Percentiles rank a stretch among this genome's conserved stretches.
Evolutionary conservation across 2,113 vertebrate species (phyloP).

Genomic region (Proterorhinus semilunaris): DNA sequence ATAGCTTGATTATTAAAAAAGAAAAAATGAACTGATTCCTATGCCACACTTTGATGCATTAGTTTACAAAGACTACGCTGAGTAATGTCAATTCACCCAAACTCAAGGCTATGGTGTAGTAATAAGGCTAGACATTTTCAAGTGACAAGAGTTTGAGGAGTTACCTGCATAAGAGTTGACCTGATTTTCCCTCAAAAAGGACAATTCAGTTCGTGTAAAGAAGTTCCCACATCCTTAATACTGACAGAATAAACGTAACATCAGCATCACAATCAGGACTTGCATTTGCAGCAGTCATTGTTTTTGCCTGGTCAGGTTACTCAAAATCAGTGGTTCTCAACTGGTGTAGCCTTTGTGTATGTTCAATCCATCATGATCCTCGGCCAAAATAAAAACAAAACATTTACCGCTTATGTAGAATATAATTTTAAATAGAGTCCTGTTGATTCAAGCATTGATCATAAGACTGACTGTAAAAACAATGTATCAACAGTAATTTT

Average conservation of each 20-base stretch:
- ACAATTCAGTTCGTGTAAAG: background rate
- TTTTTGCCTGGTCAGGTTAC: conserved; percentile 34
- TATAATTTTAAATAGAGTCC: too few relatives aligned
- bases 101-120: conserved; percentile 17
- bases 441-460: too few relatives aligned
- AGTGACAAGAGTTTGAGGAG: conserved; percentile 28
- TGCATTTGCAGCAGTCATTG: conserved; percentile 9
- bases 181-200: background rate
- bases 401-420: too few relatives aligned
- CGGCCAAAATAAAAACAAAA: too few relatives aligned
- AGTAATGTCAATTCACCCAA: conserved; percentile 1
- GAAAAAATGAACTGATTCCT: background rate
- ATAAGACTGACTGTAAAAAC: too few relatives aligned
- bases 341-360: too few relatives aligned
- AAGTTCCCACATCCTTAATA: conserved; percentile 9
- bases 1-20: background rate
- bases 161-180: conserved; percentile 6
- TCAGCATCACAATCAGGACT: background rate
- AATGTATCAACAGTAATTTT: too few relatives aligned
- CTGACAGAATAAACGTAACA: conserved; percentile 22
- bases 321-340: too few relatives aligned
- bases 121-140: conserved; percentile 22
- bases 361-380: too few relatives aligned
- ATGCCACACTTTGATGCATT: background rate
- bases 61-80: background rate